These are phyloP conservation scores for Pararge aegeria DNA, from an alignment of 1,140 invertebrate genomes.

Conservation along the genomic window DNA sequence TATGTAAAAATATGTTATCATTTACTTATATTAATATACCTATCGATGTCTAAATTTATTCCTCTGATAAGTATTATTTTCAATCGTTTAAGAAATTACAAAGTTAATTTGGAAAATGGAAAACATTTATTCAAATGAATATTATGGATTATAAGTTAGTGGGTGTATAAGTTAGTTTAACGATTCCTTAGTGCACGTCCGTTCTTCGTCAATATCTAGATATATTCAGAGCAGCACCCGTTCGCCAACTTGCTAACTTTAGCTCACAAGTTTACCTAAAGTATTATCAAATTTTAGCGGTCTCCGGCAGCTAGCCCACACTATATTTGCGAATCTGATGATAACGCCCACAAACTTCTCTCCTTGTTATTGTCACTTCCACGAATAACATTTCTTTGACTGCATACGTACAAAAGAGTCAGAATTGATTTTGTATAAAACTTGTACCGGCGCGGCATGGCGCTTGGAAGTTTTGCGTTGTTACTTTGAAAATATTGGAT, in stretches of 20 bases:
- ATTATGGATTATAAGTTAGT: too few relatives aligned
- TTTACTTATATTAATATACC: too few relatives aligned
- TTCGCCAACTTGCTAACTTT: conserved; percentile 56
- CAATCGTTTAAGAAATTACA: too few relatives aligned
- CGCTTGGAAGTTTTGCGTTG: conserved; percentile 14
- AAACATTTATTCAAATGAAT: too few relatives aligned
- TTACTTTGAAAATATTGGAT: conserved; percentile 48
- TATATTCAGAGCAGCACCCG: conserved; percentile 63
- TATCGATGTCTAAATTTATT: too few relatives aligned
- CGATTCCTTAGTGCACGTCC: conserved; percentile 7
- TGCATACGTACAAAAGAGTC: conserved; percentile 45
- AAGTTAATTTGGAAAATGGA: too few relatives aligned
- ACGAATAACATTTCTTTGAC: conserved; percentile 43
- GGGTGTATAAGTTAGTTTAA: conserved; percentile 5
- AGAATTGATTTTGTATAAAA: conserved; percentile 24
- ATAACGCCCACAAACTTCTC: conserved; percentile 33
- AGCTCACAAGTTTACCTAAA: conserved; percentile 60
- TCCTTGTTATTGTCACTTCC: conserved; percentile 49
- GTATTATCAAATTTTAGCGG: conserved; percentile 66
- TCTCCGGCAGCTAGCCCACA: conserved; percentile 41
- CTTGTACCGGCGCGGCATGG: conserved; percentile 19
- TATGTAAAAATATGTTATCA: too few relatives aligned
- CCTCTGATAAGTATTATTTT: too few relatives aligned
- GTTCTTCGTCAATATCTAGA: conserved; percentile 41
- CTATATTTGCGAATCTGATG: conserved; percentile 60